These are phyloP conservation scores for Sphaerophoria rueppellii DNA, from an alignment of 2,888 invertebrate species.

Conservation along the genomic window DNA sequence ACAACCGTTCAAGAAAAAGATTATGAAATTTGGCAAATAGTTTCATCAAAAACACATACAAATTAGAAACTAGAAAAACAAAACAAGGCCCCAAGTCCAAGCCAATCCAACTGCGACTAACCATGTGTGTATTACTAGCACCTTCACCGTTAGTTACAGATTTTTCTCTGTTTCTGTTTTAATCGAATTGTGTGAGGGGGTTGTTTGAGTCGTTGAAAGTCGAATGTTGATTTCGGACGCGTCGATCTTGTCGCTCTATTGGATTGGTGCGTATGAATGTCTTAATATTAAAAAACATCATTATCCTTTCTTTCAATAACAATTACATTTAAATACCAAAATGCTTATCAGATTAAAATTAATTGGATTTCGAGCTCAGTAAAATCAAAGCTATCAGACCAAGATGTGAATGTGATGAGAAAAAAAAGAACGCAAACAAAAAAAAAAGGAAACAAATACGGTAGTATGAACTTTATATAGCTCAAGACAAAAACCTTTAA, in stretches of 20 bases:
- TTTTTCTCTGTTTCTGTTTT: constrained; percentile 41
- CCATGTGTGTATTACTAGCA: neutral
- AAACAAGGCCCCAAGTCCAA: neutral
- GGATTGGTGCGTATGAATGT: constrained; percentile 64
- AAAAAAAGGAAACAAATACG: neutral
- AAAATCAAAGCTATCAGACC: constrained; percentile 12
- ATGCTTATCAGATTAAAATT: constrained; percentile 70
- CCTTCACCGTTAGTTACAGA: constrained; percentile 45
- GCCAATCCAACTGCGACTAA: neutral
- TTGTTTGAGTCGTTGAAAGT: neutral
- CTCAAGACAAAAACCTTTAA: constrained; percentile 6
- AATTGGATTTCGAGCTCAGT: constrained; percentile 64
- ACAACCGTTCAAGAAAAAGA: too few species aligned
- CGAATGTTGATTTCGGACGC: constrained; percentile 39
- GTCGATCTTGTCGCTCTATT: neutral
- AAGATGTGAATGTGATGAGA: neutral
- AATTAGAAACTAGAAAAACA: too few species aligned
- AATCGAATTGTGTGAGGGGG: constrained; percentile 55
- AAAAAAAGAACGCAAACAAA: neutral
- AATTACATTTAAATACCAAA: constrained; percentile 68
- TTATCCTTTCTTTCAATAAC: constrained; percentile 70
- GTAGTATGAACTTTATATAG: constrained; percentile 14
- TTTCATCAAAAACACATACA: too few species aligned
- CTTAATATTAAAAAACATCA: constrained; percentile 69
- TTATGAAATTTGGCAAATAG: too few species aligned